A percentile compares a stretch with the other conserved stretches of the same genome.
Evolutionary conservation across 2,113 vertebrate species (phyloP).

Genomic region (Scortum barcoo): DNA sequence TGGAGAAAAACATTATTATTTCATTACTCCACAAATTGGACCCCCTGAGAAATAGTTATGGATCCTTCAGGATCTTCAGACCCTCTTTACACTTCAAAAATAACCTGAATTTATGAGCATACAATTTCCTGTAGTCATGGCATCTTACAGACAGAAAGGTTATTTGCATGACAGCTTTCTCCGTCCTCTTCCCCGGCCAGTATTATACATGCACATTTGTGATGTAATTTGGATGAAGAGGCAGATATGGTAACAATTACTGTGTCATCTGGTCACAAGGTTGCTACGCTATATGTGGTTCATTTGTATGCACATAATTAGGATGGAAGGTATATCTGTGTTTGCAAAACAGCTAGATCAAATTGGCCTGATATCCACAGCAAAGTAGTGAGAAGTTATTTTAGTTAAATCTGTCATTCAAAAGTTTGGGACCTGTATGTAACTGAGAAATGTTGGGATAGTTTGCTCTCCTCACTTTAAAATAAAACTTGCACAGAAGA

Average conservation of each 20-base stretch:
- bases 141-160: neutral
- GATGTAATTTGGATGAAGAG: constrained; percentile 42
- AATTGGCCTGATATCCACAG: constrained; percentile 5
- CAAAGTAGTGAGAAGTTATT: neutral
- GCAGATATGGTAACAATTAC: constrained; percentile 33
- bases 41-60: constrained; percentile 35
- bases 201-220: constrained; percentile 26
- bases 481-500: neutral
- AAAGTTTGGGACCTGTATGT: neutral
- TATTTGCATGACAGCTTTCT: constrained; percentile 2
- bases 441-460: constrained; percentile 10
- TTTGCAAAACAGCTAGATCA: constrained; percentile 11
- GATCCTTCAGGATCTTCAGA: constrained; percentile 18
- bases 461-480: neutral
- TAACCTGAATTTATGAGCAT: constrained; percentile 2
- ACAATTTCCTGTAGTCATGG: neutral
- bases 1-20: constrained; percentile 46
- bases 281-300: constrained; percentile 10
- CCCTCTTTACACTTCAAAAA: constrained; percentile 9
- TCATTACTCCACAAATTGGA: constrained; percentile 59
- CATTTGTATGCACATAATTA: constrained; percentile 36
- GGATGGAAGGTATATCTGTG: neutral
- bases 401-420: constrained; percentile 27
- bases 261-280: constrained; percentile 18
- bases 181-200: neutral